A percentile compares a stretch with the other conserved stretches of the same genome.
Conservation (phyloP, 2,888 invertebrate species). For the Unio pictorum region DNA sequence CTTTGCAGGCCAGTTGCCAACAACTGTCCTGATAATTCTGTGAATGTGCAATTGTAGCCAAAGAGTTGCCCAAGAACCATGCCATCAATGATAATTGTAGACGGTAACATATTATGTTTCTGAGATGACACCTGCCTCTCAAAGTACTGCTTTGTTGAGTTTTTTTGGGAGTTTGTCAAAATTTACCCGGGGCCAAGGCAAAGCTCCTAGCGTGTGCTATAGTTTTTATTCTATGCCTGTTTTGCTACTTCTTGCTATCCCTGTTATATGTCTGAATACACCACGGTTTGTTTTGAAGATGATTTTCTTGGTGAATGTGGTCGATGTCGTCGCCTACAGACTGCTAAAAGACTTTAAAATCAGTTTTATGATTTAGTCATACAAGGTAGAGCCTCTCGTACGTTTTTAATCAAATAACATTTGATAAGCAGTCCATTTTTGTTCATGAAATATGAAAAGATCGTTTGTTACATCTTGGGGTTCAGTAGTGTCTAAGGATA, state of each 20-base stretch:
- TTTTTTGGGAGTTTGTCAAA: too few species aligned
- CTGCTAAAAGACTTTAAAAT: constrained; percentile 29
- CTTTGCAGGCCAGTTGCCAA: too few species aligned
- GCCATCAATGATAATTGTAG: too few species aligned
- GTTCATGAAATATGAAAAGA: constrained; percentile 8
- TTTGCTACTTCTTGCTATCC: constrained; percentile 17
- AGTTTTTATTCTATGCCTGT: constrained; percentile 6
- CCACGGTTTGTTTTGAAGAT: constrained; percentile 19
- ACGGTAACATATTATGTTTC: too few species aligned
- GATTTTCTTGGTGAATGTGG: constrained; percentile 3
- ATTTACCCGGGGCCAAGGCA: too few species aligned
- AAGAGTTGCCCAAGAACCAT: too few species aligned
- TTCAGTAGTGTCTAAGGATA: constrained; percentile 8
- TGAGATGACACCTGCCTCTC: too few species aligned
- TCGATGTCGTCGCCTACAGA: constrained; percentile 7
- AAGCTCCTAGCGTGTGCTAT: too few species aligned
- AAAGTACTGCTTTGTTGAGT: too few species aligned
- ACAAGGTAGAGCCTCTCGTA: background rate
- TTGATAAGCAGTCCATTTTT: background rate
- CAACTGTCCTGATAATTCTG: too few species aligned
- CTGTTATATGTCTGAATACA: constrained; percentile 20
- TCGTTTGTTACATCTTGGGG: constrained; percentile 7
- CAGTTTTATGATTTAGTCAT: constrained; percentile 25
- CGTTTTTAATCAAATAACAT: too few species aligned
- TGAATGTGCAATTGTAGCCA: too few species aligned